Base-by-base conservation (phyloP, 2,797 vertebrate genomes). In the Hybognathus amarus region DNA sequence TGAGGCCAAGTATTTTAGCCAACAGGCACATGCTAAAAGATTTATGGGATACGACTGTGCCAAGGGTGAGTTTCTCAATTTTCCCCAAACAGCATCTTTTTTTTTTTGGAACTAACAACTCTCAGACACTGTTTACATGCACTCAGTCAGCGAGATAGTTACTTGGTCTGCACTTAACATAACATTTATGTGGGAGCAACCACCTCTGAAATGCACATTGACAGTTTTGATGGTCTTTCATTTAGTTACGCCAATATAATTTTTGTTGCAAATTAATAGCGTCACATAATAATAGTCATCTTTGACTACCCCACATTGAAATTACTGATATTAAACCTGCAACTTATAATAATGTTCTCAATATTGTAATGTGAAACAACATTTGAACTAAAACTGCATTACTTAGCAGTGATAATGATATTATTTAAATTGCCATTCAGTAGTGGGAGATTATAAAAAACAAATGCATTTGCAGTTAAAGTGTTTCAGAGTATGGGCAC, bases 11-110 rank as follows among this genome's bases (percentile, higher is more conserved):
- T 96, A 93, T 95, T 96, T 96, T 96, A 96, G 96, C 96, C 96
- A 96, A 94, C 92, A 96, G 96, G 96, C 95, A 95, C 94, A 94
- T 95, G 90, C 93, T 97, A 93, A 97, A 97, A 97, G 95, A 97
- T 97, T 96, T 95, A 98, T 97, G 91, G 91, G 90, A 88, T 93
- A 94, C 94, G 95, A 94, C 93, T 94, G 94, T 94, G 95, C 95
- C 94, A 95, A 92, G 93, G 94, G 94, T 96, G 95, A 93, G 96
- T 94, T 95, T 93, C 92, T 93, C 94, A 92, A 92, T 95, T 95
- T 94, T 93, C 96, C 93, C 95, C 92, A 94, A 91, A 92, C 90
- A 87, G 87, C 88, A 87, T 92, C 89, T 91, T 36, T 36, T 33
- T 33, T 36, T 77, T 93, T 84, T 91, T 82, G 83, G 89, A 85